phyloP scores from a whole-genome alignment of 2,113 vertebrate genomes.

The Melospiza georgiana region DNA sequence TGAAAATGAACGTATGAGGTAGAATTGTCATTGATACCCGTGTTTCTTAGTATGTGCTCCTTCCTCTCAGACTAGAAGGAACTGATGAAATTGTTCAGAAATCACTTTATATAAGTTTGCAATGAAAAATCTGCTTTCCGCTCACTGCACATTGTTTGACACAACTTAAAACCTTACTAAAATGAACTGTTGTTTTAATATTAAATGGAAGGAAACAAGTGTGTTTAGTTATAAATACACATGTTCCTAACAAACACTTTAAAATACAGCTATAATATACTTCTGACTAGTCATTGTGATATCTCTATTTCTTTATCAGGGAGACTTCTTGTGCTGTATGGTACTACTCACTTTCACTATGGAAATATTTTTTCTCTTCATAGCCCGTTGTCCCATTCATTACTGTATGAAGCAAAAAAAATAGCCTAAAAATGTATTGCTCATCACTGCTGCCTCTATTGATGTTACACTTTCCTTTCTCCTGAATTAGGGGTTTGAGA shows the following conservation, averaged over 20 bases:
- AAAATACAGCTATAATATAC: neutral
- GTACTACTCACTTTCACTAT: neutral
- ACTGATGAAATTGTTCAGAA: neutral
- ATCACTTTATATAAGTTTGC: neutral
- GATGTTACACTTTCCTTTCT: neutral
- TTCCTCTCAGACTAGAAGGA: neutral
- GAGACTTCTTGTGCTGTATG: neutral
- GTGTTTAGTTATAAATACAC: neutral
- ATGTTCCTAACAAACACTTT: neutral
- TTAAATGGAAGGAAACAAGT: neutral
- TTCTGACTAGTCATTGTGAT: neutral
- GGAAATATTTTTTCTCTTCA: neutral
- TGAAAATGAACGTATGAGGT: neutral
- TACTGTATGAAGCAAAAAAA: neutral
- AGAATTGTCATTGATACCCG: neutral
- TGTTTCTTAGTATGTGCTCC: neutral
- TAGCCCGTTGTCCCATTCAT: neutral
- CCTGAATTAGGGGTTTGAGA: neutral
- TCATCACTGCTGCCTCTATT: neutral
- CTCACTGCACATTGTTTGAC: neutral
- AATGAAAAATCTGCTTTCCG: neutral
- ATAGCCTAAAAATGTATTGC: neutral
- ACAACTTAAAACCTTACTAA: neutral
- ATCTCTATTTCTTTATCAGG: neutral
- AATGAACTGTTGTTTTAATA: neutral